Evolutionary conservation across 2,797 vertebrate genomes (phyloP), one percentile per base, ranked within the genome.

Genomic region (Ctenopoma multispine): DNA sequence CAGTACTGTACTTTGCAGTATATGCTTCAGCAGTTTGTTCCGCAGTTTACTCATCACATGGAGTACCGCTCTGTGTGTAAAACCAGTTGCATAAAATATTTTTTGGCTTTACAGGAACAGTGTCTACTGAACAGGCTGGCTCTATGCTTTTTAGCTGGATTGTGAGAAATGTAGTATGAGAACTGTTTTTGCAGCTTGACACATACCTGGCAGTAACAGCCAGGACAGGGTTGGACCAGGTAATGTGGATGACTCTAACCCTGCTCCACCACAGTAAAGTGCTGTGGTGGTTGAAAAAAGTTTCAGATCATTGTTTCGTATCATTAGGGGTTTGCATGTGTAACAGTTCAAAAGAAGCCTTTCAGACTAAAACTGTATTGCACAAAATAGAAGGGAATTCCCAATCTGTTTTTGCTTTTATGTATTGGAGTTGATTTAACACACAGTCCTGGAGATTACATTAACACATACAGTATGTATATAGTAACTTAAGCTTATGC

Each of bases 351-450:
- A 29, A 68, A 49, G 15, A 21, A 49, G 23, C 53, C 17, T 72
- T 58, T 34, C 10, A 34, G 7, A 34, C 34, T 34, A 34, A 8
- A 34, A 29, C 5, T 29, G 27, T 34, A 11, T 68, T 53, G 57
- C 41, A 50, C 29, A 23, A 27, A 15, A n/a, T n/a, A n/a, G 57
- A 20, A 21, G 62, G 69, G 72, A 34, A 34, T 34, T 11, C 10
- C 34, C 34, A 34, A 64, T 21, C 44, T 24, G 29, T 62, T 38
- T 56, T 11, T 51, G n/a, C 57, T 58, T 63, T 62, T 36, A 74
- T 67, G 48, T 27, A 61, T 57, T 38, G 44, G 50, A 9, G 14
- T 64, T 61, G 51, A 13, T 2, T 44, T 40, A 34, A 8, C 34
- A 48, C 23, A 64, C 34, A 44, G 49, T 56, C 31, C 49, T 36